Evolutionary conservation across 2,113 vertebrate species (phyloP).

Genomic region (Chinchilla lanigera): DNA sequence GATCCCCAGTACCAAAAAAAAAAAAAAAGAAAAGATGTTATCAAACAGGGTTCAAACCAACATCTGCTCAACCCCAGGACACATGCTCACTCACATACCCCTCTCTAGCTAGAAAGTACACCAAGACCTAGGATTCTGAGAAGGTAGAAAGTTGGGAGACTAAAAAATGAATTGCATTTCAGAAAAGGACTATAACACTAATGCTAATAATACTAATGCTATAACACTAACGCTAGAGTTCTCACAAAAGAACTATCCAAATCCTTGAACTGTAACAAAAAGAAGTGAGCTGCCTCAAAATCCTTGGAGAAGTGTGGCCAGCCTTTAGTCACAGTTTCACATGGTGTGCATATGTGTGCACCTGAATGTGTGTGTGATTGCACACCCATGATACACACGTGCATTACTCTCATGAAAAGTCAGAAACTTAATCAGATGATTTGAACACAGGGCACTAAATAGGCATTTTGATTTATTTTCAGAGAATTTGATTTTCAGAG

Average conservation of each 20-base stretch:
- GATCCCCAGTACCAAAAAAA: too few relatives aligned
- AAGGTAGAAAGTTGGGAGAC: background rate
- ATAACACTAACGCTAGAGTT: background rate
- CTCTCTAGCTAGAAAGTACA: background rate
- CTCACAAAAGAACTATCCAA: background rate
- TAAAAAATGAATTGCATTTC: background rate
- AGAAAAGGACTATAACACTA: background rate
- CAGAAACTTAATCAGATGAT: background rate
- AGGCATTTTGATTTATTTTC: constrained; percentile 7
- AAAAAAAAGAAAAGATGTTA: too few relatives aligned
- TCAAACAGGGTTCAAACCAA: background rate
- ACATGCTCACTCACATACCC: background rate
- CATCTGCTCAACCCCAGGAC: background rate
- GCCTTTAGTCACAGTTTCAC: background rate
- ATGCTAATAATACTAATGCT: background rate
- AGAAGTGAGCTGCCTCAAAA: background rate
- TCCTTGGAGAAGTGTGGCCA: background rate
- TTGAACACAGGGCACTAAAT: background rate
- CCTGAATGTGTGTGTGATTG: background rate
- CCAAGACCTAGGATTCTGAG: background rate
- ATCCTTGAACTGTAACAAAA: background rate
- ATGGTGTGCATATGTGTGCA: background rate
- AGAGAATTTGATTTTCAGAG: constrained; percentile 16
- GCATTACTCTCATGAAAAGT: background rate
- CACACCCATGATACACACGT: background rate